Conservation (phyloP, 2,797 vertebrate species). For the Lacerta agilis region DNA sequence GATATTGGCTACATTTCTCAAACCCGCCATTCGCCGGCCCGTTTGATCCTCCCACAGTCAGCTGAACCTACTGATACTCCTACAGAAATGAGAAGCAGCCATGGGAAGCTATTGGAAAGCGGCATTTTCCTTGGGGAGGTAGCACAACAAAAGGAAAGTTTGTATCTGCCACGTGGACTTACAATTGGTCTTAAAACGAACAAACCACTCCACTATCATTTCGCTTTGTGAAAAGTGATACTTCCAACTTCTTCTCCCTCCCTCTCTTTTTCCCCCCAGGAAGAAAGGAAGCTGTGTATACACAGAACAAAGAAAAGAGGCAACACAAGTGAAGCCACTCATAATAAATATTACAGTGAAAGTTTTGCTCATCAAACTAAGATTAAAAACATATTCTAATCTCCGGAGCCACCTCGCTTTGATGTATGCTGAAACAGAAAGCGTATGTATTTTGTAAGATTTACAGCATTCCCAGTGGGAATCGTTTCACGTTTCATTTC, state of each 20-base stretch:
- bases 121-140: constrained; percentile 52
- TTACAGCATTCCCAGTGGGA: constrained; percentile 71
- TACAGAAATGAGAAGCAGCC: constrained; percentile 67
- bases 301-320: constrained; percentile 78
- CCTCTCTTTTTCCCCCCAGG: constrained; percentile 3
- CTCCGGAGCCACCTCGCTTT: constrained; percentile 74
- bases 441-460: constrained; percentile 71
- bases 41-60: constrained; percentile 70
- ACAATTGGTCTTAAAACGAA: constrained; percentile 65
- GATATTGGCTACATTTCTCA: constrained; percentile 53
- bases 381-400: constrained; percentile 81
- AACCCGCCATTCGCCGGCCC: constrained; percentile 64
- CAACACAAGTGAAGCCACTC: constrained; percentile 72
- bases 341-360: constrained; percentile 75
- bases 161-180: constrained; percentile 63
- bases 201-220: constrained; percentile 62
- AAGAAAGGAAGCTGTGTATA: constrained; percentile 73
- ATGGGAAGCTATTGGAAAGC: constrained; percentile 68
- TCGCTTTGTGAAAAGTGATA: constrained; percentile 69
- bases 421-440: constrained; percentile 76
- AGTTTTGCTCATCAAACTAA: constrained; percentile 79
- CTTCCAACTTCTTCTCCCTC: constrained; percentile 66
- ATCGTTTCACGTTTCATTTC: constrained; percentile 62
- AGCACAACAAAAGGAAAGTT: constrained; percentile 69
- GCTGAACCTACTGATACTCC: constrained; percentile 64